Evolutionary conservation across 2,888 invertebrate genomes (phyloP).

Genomic region (Lithosia quadra): DNA sequence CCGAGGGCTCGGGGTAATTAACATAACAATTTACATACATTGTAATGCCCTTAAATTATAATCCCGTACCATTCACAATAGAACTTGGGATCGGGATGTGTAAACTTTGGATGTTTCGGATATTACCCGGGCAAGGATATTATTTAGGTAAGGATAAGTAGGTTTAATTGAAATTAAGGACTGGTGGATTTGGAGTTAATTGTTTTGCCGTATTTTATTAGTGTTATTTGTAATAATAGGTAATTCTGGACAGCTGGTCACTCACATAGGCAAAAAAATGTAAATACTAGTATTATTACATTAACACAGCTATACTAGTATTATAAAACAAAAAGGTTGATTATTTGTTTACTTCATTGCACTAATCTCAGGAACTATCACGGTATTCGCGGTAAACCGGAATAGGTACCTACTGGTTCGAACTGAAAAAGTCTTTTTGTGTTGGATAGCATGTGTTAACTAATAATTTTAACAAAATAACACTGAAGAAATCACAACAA

Average conservation of each 20-base stretch:
- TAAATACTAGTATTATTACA: too few species aligned
- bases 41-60: constrained; percentile 56
- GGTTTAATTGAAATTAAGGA: constrained; percentile 21
- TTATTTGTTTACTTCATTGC: too few species aligned
- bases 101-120: constrained; percentile 37
- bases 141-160: constrained; percentile 27
- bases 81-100: constrained; percentile 35
- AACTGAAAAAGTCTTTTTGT: too few species aligned
- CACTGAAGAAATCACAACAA: too few species aligned
- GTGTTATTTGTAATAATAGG: not conserved
- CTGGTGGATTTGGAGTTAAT: constrained; percentile 21
- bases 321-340: too few species aligned
- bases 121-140: constrained; percentile 30
- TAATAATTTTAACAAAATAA: too few species aligned
- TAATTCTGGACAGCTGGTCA: not conserved
- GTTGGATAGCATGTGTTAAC: too few species aligned
- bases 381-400: too few species aligned
- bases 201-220: constrained; percentile 3
- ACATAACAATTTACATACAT: constrained; percentile 65
- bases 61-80: constrained; percentile 49
- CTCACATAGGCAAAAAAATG: not conserved
- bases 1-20: constrained; percentile 48
- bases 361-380: too few species aligned
- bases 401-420: too few species aligned
- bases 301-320: too few species aligned